Percentiles rank a stretch among this genome's conserved stretches.
These are phyloP conservation scores for Peromyscus leucopus DNA, from an alignment of 2,113 vertebrate genomes.

Conservation along the genomic window DNA sequence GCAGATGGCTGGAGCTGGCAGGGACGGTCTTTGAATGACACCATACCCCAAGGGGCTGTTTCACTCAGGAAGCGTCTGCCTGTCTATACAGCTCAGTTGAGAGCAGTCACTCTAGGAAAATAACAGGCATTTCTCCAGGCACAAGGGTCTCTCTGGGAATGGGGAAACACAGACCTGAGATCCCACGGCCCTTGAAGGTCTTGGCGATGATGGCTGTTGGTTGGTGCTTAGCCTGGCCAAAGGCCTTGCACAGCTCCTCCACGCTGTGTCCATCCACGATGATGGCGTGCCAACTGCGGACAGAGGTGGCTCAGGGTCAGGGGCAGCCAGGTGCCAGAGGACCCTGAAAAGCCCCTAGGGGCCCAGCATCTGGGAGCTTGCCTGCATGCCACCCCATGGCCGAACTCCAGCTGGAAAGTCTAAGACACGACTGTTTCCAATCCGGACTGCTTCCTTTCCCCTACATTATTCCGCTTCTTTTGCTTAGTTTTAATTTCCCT, in stretches of 20 bases:
- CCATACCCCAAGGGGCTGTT: no score
- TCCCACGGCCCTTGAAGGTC: conserved; percentile 97
- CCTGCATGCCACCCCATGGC: rapidly evolving
- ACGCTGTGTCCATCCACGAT: conserved; percentile 97
- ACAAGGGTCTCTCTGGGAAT: rapidly evolving
- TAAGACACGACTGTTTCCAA: neutral
- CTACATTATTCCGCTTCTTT: neutral
- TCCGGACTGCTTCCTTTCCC: neutral
- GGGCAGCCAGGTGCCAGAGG: neutral
- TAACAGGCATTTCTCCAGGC: neutral
- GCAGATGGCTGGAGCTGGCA: neutral
- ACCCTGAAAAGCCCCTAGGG: neutral
- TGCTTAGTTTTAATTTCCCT: conserved; percentile 24
- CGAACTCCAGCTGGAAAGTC: neutral
- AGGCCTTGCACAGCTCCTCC: conserved; percentile 97
- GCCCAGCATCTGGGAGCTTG: neutral
- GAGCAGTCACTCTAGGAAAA: neutral
- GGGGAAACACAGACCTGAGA: conserved; percentile 89
- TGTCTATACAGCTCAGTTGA: neutral
- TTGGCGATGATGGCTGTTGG: conserved; percentile 97
- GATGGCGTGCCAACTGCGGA: conserved; percentile 93
- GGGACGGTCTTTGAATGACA: no score
- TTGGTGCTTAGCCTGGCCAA: conserved; percentile 94
- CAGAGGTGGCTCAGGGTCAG: conserved; percentile 8
- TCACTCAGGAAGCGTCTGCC: neutral